phyloP scores from a whole-genome alignment of 2,888 invertebrate species.

The Sinodicranocentrus sp. region DNA sequence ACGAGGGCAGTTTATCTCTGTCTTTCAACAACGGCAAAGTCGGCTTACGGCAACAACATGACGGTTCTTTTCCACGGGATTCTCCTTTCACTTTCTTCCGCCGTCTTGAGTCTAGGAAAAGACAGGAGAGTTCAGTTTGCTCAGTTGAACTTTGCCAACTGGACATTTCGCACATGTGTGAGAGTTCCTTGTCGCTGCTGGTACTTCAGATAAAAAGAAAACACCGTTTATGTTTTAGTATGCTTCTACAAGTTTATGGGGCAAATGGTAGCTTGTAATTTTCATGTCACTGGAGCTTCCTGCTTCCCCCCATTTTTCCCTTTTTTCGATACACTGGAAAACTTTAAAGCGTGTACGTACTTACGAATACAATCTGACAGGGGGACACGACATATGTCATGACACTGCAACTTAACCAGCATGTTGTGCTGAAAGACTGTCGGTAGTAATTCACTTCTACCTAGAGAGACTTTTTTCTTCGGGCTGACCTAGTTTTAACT shows the following conservation, averaged over 20 bases:
- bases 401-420: too few species aligned
- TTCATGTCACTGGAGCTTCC: too few species aligned
- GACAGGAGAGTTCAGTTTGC: background rate
- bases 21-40: slow-evolving; percentile 55
- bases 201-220: background rate
- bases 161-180: background rate
- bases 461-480: background rate
- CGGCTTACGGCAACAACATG: slow-evolving; percentile 43
- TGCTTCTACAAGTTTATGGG: too few species aligned
- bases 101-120: background rate
- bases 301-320: too few species aligned
- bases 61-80: slow-evolving; percentile 27
- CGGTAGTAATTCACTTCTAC: background rate
- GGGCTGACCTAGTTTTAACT: background rate
- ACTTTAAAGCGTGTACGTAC: too few species aligned
- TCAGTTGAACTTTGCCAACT: slow-evolving; percentile 1
- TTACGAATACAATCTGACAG: too few species aligned
- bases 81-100: background rate
- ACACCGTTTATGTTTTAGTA: too few species aligned
- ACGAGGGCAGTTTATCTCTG: slow-evolving; percentile 55
- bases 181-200: background rate
- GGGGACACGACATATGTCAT: too few species aligned
- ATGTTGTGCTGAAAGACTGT: too few species aligned
- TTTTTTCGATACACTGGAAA: too few species aligned
- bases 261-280: too few species aligned